A percentile compares a stretch with the other conserved stretches of the same genome.
phyloP scores from a whole-genome alignment of 2,888 invertebrate species.

The Heliconius erato region DNA sequence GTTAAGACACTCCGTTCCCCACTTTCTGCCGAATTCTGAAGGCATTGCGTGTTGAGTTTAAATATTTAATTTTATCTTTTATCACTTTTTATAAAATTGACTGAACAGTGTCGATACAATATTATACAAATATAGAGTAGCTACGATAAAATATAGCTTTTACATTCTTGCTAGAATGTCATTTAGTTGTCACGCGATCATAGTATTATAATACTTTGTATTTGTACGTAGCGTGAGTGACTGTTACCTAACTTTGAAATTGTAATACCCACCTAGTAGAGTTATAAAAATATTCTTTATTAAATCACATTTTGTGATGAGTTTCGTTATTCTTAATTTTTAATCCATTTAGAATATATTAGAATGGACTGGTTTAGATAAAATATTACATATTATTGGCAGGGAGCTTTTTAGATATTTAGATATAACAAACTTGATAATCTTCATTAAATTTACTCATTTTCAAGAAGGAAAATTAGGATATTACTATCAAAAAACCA shows the following conservation, averaged over 20 bases:
- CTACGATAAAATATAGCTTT: neutral
- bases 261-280: neutral
- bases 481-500: too few relatives aligned
- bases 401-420: too few relatives aligned
- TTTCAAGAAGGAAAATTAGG: too few relatives aligned
- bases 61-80: neutral
- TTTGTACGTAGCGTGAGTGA: neutral
- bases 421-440: too few relatives aligned
- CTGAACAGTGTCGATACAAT: neutral
- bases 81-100: neutral
- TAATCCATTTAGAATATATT: too few relatives aligned
- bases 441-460: too few relatives aligned
- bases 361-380: too few relatives aligned
- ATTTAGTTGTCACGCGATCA: slow-evolving; percentile 18
- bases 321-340: neutral
- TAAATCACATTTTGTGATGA: neutral
- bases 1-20: too few relatives aligned
- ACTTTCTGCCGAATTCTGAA: too few relatives aligned
- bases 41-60: too few relatives aligned
- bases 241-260: neutral
- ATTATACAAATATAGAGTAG: neutral
- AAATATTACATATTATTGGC: too few relatives aligned
- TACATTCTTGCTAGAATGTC: neutral
- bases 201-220: neutral
- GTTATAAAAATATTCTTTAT: neutral